Base-by-base conservation (phyloP, 2,888 invertebrate species). In the Mermis nigrescens region DNA sequence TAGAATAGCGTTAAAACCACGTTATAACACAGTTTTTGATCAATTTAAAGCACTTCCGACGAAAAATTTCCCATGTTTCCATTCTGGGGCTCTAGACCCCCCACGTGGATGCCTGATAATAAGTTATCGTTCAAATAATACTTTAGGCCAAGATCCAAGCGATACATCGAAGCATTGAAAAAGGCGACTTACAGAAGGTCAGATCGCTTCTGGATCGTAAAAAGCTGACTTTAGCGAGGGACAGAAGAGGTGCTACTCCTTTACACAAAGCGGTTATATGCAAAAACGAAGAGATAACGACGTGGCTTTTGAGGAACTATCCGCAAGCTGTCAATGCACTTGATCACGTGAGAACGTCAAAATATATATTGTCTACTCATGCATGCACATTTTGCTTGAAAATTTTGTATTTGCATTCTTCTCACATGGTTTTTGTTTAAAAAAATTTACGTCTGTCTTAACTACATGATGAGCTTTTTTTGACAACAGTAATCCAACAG, bases 201-300 rank as follows among this genome's bases (percentile, higher is more conserved):
- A 72, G 75, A 60, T 66, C 71, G 22, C 66, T 77, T 26, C 66
- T 77, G 31, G 76, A 76, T 63, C 67, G 75, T 58, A 80, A 80
- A 68, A 80, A 77, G 57, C 63, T 75, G 54, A 69, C 72, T 1
- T 61, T 73, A 24, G 72, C 74, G 48, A 63, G 74, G n/a, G 74
- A 75, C 63, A 66, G 67, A 2, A 59, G 70, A 19, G 69, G 69
- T 4, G 64, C 66, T 1, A 70, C 68, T 4, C 65, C 68, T 1
- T 61, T 70, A 2, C 70, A 70, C 62, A 68, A 68, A 51, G 71
- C 75, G 1, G 70, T 74, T 28, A 68, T 75, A 38, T 82, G 83
- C 60, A 85, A 89, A 68, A 82, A 84, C 58, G 83, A 83, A 64
- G 84, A 86, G 60, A 80, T 89, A 29, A 85, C 86, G 0, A 82